Evolutionary conservation across 2,888 invertebrate species (phyloP).

Genomic region (Apoda limacodes): DNA sequence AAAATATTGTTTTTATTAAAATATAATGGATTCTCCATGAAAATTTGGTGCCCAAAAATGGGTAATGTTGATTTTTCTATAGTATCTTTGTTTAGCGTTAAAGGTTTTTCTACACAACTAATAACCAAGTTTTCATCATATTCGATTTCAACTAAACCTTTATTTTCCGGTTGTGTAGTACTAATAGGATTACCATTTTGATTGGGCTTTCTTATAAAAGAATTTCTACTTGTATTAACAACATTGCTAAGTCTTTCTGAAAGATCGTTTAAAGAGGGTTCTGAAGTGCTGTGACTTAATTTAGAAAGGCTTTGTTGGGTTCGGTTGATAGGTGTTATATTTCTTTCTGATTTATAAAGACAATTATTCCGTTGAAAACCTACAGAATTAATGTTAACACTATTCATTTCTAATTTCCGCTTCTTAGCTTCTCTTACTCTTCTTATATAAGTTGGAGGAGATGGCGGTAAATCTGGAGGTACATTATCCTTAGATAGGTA

Average conservation of each 20-base stretch:
- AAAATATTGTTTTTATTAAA: conserved; percentile 51
- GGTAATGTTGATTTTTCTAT: conserved; percentile 56
- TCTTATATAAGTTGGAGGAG: conserved; percentile 56
- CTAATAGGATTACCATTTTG: conserved; percentile 32
- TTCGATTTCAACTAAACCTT: conserved; percentile 69
- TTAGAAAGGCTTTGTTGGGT: conserved; percentile 31
- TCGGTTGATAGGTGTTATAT: conserved; percentile 39
- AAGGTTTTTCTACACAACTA: conserved; percentile 51
- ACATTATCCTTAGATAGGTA: conserved; percentile 43
- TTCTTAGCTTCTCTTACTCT: conserved; percentile 61
- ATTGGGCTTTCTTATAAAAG: conserved; percentile 30
- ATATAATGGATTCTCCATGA: conserved; percentile 62
- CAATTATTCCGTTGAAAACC: conserved; percentile 48
- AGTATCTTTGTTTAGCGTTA: conserved; percentile 27
- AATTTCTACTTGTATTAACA: conserved; percentile 36
- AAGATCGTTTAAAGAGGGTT: conserved; percentile 50
- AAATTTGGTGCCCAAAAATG: conserved; percentile 59
- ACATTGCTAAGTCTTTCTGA: conserved; percentile 45
- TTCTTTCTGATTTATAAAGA: conserved; percentile 54
- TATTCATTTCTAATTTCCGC: conserved; percentile 57
- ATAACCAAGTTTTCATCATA: conserved; percentile 59
- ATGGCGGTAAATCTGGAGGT: conserved; percentile 46
- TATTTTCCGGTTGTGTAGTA: conserved; percentile 52
- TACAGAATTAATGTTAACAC: conserved; percentile 30
- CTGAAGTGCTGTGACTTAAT: conserved; percentile 51